phyloP scores from a whole-genome alignment of 2,797 vertebrate genomes.

The Cirrhinus molitorella region DNA sequence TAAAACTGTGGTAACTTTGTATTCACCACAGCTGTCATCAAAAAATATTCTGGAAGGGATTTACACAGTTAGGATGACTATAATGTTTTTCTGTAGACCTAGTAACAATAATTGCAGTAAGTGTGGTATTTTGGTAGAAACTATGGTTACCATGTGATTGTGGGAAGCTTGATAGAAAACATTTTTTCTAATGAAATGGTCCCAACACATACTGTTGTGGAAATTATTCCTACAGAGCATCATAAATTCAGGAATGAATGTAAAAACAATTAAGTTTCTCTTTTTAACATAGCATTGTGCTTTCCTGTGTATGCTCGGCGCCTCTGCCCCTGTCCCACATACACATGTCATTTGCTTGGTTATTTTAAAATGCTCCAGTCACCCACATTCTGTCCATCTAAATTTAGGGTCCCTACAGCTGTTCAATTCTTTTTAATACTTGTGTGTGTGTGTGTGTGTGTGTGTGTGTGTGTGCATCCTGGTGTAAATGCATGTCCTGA shows the following conservation, averaged over 20 bases:
- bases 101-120: conserved; percentile 12
- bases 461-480: not conserved
- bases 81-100: conserved; percentile 7
- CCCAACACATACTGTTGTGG: conserved; percentile 6
- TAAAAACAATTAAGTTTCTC: not conserved
- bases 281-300: not conserved
- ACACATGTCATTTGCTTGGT: conserved; percentile 36
- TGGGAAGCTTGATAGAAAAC: not conserved
- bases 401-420: conserved; percentile 41
- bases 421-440: conserved; percentile 22
- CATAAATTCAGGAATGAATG: not conserved
- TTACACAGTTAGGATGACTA: not conserved
- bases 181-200: not conserved
- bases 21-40: conserved; percentile 8
- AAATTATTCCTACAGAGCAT: not conserved
- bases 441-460: conserved; percentile 1
- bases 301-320: not conserved
- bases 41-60: not conserved
- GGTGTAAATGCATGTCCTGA: conserved; percentile 16
- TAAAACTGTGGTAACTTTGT: conserved; percentile 19
- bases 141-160: conserved; percentile 9
- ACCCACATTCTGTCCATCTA: conserved; percentile 48
- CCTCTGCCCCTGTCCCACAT: conserved; percentile 30
- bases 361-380: conserved; percentile 47
- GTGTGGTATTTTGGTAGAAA: conserved; percentile 19